phyloP scores from a whole-genome alignment of 92 coral and sea anemone genomes.

The Parazoanthus darwini region DNA sequence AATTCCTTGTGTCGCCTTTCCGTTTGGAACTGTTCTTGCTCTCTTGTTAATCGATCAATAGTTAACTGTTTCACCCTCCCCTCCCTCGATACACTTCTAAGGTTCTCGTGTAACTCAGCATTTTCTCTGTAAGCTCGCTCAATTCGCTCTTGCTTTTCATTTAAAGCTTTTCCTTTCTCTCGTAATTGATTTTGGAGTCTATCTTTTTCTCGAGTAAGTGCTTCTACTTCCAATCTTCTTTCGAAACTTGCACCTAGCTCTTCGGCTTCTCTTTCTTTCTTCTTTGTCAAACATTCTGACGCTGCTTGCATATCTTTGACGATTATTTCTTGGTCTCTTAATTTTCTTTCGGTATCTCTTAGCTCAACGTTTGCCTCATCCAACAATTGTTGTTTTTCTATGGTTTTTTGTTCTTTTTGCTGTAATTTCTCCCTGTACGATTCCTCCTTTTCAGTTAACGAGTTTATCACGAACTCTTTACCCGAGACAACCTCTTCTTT shows the following conservation, averaged over 20 bases:
- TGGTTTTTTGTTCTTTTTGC: conserved; percentile 34
- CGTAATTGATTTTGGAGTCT: conserved; percentile 53
- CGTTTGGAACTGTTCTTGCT: conserved; percentile 68
- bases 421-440: conserved; percentile 39
- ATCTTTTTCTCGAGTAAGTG: conserved; percentile 66
- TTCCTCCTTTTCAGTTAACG: conserved; percentile 45
- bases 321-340: conserved; percentile 56
- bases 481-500: conserved; percentile 56
- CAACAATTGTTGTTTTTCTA: conserved; percentile 54
- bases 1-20: conserved; percentile 59
- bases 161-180: conserved; percentile 59
- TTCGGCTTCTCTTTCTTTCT: conserved; percentile 18
- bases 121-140: conserved; percentile 60
- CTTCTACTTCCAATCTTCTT: conserved; percentile 51
- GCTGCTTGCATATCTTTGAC: conserved; percentile 61
- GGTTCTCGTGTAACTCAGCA: conserved; percentile 51
- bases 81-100: conserved; percentile 54
- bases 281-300: conserved; percentile 25
- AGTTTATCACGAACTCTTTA: conserved; percentile 59
- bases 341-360: conserved; percentile 39
- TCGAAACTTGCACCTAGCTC: conserved; percentile 33
- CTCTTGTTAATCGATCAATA: conserved; percentile 70
- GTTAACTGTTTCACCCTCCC: conserved; percentile 67
- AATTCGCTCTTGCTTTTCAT: conserved; percentile 56
- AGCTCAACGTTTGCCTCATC: conserved; percentile 50